A percentile compares a stretch with the other conserved stretches of the same genome.
These are phyloP conservation scores for Apamea epomidion DNA, from an alignment of 2,888 invertebrate species.

Conservation along the genomic window DNA sequence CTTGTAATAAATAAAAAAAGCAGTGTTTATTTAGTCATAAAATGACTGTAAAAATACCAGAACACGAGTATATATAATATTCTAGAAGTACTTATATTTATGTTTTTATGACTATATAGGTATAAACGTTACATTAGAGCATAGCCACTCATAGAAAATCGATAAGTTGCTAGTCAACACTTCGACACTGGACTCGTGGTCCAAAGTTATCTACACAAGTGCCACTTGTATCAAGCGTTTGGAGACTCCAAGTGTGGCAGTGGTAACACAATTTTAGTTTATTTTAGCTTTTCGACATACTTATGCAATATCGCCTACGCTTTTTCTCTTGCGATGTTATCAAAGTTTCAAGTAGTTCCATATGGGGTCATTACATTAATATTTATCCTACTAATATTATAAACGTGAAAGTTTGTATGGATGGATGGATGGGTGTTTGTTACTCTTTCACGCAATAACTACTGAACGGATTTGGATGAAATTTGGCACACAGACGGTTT, in stretches of 20 bases:
- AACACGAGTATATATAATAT: neutral
- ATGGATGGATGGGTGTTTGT: too few relatives aligned
- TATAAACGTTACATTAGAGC: conserved; percentile 10
- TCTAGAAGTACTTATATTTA: neutral
- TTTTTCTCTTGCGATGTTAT: conserved; percentile 16
- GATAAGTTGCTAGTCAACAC: conserved; percentile 63
- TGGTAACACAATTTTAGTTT: conserved; percentile 37
- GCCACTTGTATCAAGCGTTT: conserved; percentile 52
- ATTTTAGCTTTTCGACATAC: conserved; percentile 15
- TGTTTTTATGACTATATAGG: neutral
- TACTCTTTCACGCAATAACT: too few relatives aligned
- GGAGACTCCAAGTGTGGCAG: conserved; percentile 6
- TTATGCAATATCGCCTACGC: conserved; percentile 15
- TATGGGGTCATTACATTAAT: neutral
- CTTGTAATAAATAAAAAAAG: too few relatives aligned
- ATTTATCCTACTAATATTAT: neutral
- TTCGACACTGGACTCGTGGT: conserved; percentile 32
- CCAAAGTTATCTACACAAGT: conserved; percentile 48
- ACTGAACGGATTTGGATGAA: too few relatives aligned
- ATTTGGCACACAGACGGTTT: too few relatives aligned
- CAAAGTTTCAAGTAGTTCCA: conserved; percentile 13
- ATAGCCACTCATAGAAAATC: conserved; percentile 55
- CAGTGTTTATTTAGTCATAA: neutral
- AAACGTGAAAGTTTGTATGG: too few relatives aligned
- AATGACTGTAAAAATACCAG: neutral